Conservation (phyloP, 2,888 invertebrate species). For the Muscina levida region DNA sequence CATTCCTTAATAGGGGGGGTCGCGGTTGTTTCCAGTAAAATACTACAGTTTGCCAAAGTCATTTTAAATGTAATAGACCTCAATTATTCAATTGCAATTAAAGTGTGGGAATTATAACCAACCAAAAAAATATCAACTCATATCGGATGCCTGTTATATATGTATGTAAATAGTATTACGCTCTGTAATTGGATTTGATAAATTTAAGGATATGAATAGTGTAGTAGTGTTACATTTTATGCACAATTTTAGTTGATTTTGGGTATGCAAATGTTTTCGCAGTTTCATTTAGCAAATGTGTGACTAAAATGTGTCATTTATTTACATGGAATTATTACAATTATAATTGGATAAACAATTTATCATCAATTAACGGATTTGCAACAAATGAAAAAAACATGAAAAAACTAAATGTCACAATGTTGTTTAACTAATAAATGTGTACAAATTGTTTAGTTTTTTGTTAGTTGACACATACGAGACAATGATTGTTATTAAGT, state of each 20-base stretch:
- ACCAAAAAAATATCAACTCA: slow-evolving; percentile 3
- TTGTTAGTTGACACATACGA: no score
- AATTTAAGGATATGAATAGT: slow-evolving; percentile 39
- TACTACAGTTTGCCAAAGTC: slow-evolving; percentile 39
- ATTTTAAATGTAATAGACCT: slow-evolving; percentile 53
- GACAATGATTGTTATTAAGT: no score
- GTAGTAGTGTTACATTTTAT: slow-evolving; percentile 18
- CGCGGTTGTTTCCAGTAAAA: neutral
- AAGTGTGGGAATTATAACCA: slow-evolving; percentile 59
- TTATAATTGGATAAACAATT: slow-evolving; percentile 30
- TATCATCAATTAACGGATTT: slow-evolving; percentile 36
- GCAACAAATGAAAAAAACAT: no score
- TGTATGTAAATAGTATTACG: neutral
- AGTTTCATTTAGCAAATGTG: slow-evolving; percentile 15
- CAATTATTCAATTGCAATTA: slow-evolving; percentile 62
- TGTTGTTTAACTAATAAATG: neutral
- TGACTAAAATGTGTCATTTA: slow-evolving; percentile 45
- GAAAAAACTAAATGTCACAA: slow-evolving; percentile 18
- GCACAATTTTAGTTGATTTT: neutral
- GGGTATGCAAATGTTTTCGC: slow-evolving; percentile 24
- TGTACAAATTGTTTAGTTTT: neutral
- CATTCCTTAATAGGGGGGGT: slow-evolving; percentile 10
- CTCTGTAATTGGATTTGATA: slow-evolving; percentile 57
- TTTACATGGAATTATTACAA: slow-evolving; percentile 35
- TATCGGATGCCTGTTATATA: neutral